Evolutionary conservation across 2,888 invertebrate genomes (phyloP).

Genomic region (Cantharis lateralis): DNA sequence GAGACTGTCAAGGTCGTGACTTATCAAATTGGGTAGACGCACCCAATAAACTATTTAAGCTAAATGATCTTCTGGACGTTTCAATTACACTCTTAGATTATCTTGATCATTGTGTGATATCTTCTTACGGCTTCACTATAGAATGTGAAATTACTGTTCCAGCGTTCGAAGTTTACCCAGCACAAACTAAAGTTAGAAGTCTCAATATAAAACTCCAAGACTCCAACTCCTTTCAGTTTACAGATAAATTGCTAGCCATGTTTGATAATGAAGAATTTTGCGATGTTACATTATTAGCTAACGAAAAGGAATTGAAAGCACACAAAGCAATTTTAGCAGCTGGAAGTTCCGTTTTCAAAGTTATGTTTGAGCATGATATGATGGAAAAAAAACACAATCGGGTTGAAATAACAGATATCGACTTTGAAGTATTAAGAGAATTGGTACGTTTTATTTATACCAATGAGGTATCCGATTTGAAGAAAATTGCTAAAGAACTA

Average conservation of each 20-base stretch:
- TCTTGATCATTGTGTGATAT: too few relatives aligned
- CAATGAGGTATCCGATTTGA: slow-evolving; percentile 92
- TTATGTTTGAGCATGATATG: slow-evolving; percentile 99
- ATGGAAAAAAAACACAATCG: slow-evolving; percentile 95
- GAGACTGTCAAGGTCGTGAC: accelerated
- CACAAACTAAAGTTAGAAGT: too few relatives aligned
- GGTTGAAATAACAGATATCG: slow-evolving; percentile 96
- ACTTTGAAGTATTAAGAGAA: slow-evolving; percentile 95
- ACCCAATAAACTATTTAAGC: too few relatives aligned
- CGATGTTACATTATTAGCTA: background rate
- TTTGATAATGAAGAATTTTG: background rate
- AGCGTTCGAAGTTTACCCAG: too few relatives aligned
- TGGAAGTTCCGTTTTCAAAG: slow-evolving; percentile 97
- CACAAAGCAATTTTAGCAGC: slow-evolving; percentile 61
- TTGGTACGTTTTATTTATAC: slow-evolving; percentile 99
- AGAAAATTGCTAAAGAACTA: slow-evolving; percentile 98
- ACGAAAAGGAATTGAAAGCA: background rate
- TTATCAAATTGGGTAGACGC: too few relatives aligned
- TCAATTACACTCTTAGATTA: too few relatives aligned
- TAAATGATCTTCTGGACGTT: too few relatives aligned
- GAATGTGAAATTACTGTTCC: too few relatives aligned
- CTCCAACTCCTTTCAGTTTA: too few relatives aligned
- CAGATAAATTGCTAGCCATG: background rate
- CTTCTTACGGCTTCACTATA: too few relatives aligned
- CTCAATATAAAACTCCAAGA: too few relatives aligned